These are phyloP conservation scores for Calameuta idolon DNA, from an alignment of 2,888 invertebrate species.

Conservation along the genomic window DNA sequence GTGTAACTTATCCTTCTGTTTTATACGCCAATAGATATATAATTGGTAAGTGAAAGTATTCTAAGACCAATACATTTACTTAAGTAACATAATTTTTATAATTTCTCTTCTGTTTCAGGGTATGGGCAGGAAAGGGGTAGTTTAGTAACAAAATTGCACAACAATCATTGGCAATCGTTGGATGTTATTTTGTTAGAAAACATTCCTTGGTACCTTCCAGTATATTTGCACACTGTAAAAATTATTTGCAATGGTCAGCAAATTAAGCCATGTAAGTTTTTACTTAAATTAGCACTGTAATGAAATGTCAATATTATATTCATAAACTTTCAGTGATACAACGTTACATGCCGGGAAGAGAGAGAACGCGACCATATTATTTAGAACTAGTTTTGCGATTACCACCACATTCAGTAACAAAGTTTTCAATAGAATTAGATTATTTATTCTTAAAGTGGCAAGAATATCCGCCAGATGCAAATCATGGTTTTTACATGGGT, in stretches of 20 bases:
- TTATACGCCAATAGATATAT: slow-evolving; percentile 83
- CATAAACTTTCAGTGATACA: slow-evolving; percentile 52
- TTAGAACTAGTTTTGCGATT: slow-evolving; percentile 86
- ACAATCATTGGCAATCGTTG: slow-evolving; percentile 81
- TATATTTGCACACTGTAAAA: slow-evolving; percentile 89
- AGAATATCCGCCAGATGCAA: slow-evolving; percentile 99
- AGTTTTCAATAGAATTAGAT: slow-evolving; percentile 90
- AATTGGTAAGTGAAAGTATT: slow-evolving; percentile 64
- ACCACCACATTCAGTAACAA: slow-evolving; percentile 83
- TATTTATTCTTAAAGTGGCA: slow-evolving; percentile 98
- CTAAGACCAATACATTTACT: background rate
- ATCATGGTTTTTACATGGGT: slow-evolving; percentile 97
- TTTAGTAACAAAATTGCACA: slow-evolving; percentile 86
- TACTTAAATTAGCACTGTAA: background rate
- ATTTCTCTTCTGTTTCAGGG: slow-evolving; percentile 68
- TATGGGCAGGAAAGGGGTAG: slow-evolving; percentile 94
- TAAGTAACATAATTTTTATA: background rate
- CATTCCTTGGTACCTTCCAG: slow-evolving; percentile 90
- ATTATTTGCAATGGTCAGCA: slow-evolving; percentile 72
- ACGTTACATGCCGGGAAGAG: slow-evolving; percentile 81
- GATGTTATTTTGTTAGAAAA: slow-evolving; percentile 89
- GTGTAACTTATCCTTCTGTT: slow-evolving; percentile 75
- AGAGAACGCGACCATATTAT: slow-evolving; percentile 86
- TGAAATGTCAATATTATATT: background rate
- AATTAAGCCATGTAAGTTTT: slow-evolving; percentile 69